Evolutionary conservation across 2,113 vertebrate genomes (phyloP), one percentile per base, ranked within the genome.

Genomic region (Spheniscus mendiculus): DNA sequence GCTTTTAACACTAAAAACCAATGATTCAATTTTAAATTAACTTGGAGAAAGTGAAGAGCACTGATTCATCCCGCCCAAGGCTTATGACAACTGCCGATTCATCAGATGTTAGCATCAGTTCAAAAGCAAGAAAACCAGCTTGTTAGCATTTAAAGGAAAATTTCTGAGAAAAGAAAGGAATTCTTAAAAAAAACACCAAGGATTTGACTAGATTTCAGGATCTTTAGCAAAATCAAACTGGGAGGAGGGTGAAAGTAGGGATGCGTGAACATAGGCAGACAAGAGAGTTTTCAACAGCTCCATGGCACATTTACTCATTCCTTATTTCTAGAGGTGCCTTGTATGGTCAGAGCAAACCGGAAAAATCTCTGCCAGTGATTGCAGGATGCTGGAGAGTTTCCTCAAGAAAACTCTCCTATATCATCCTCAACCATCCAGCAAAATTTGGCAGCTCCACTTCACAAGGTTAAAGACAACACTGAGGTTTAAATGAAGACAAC

Each of bases 401-500:
- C 74, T 86, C 47, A 71, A 40, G 32, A 76, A 95, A 92, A 81
- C 20, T n/a, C 76, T 73, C 66, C 84, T 49, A 12, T 74, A 85
- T 79, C 70, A 71, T 71, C 81, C 65, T 63, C 79, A 63, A 20
- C 89, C 76, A 53, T 18, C 59, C 88, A 50, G 58, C 67, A 92
- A 34, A 47, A 47, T 16, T 34, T 86, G 83, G 79, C 79, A 90
- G 71, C 71, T 84, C 22, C 40, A 6, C 61, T 61, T 84, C 40
- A 49, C 18, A 3, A 62, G 66, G 55, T 79, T 29, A 66, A 83
- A 80, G 63, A 55, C 67, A 89, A 38, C 10, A 0, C 67, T 55
- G 50, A 73, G 79, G 53, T 90, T 97, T 72, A 45, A 85, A 83
- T 45, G 42, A 97, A 97, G 86, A 62, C 63, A 89, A 78, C 65